phyloP scores from a whole-genome alignment of 1,140 invertebrate species.

The Laupala kohalensis region DNA sequence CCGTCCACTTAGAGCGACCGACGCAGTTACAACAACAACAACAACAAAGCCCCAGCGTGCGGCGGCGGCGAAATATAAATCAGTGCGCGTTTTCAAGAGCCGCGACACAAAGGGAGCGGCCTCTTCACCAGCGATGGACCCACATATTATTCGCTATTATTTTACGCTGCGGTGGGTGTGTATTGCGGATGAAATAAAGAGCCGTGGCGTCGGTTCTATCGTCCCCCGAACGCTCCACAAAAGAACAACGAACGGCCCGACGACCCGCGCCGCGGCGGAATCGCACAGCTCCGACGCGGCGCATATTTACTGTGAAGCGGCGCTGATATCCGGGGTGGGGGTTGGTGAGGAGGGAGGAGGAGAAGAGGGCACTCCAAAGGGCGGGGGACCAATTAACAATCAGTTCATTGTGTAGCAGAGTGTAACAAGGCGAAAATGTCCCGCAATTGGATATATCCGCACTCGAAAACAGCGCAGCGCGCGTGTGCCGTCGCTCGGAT shows the following conservation, averaged over 20 bases:
- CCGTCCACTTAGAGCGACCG: too few relatives aligned
- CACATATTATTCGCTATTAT: neutral
- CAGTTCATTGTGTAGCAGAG: neutral
- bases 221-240: neutral
- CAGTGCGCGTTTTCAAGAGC: neutral
- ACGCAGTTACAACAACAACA: too few relatives aligned
- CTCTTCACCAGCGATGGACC: neutral
- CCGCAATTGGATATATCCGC: neutral
- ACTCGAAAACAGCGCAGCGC: too few relatives aligned
- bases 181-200: neutral
- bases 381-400: neutral
- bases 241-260: neutral
- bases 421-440: neutral
- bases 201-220: neutral
- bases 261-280: neutral
- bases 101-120: neutral
- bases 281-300: neutral
- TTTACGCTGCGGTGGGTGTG: neutral
- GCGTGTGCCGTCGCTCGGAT: neutral
- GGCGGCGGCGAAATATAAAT: neutral
- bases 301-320: neutral
- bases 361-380: too few relatives aligned
- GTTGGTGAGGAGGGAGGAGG: too few relatives aligned
- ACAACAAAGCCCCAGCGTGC: too few relatives aligned
- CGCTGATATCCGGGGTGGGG: too few relatives aligned